These are phyloP conservation scores for Acronicta leporina DNA, from an alignment of 2,888 invertebrate genomes.

Conservation along the genomic window DNA sequence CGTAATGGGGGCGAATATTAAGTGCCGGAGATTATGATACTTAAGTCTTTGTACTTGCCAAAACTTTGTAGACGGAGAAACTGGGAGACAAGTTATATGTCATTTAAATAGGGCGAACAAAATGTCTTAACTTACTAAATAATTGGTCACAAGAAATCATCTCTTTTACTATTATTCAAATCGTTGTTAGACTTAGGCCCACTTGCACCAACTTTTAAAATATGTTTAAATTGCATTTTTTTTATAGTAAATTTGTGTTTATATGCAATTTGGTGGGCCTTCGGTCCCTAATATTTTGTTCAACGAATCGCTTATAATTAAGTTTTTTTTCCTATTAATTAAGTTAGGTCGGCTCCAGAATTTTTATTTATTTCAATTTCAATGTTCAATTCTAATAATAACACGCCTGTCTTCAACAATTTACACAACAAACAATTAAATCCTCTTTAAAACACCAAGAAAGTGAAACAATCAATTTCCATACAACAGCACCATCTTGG, in stretches of 20 bases:
- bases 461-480: slow-evolving; percentile 51
- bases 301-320: no score
- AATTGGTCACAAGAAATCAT: background rate
- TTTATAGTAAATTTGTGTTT: no score
- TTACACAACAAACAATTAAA: slow-evolving; percentile 51
- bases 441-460: slow-evolving; percentile 31
- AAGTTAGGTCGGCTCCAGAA: no score
- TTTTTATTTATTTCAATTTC: no score
- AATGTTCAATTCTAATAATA: no score
- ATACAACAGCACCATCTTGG: slow-evolving; percentile 53
- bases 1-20: slow-evolving; percentile 59
- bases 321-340: no score
- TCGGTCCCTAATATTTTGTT: no score
- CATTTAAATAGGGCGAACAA: slow-evolving; percentile 10
- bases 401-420: no score
- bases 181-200: no score
- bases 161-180: background rate
- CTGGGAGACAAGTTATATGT: slow-evolving; percentile 30
- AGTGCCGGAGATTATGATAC: slow-evolving; percentile 50
- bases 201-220: no score
- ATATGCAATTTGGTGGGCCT: no score
- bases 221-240: no score
- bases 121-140: background rate
- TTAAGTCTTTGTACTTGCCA: slow-evolving; percentile 32
- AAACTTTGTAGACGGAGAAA: slow-evolving; percentile 43